Percentiles rank a stretch among this genome's conserved stretches.
Evolutionary conservation across 2,113 vertebrate species (phyloP).

Genomic region (Epinephelus moara): DNA sequence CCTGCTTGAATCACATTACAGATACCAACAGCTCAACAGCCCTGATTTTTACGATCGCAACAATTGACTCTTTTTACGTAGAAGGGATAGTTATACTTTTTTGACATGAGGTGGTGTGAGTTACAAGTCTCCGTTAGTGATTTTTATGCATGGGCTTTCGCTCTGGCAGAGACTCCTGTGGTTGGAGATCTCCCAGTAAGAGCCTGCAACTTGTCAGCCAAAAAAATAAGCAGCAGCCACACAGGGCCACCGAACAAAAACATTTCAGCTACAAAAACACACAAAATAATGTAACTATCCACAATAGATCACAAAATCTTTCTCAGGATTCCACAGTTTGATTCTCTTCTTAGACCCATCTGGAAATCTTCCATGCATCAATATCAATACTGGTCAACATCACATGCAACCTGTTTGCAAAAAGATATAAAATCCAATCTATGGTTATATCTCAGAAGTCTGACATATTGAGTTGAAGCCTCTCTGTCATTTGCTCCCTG

Average conservation of each 20-base stretch:
- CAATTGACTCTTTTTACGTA: not conserved
- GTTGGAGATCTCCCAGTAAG: conserved; percentile 14
- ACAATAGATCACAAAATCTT: not conserved
- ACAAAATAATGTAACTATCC: not conserved
- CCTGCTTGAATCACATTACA: not conserved
- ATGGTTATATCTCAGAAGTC: not conserved
- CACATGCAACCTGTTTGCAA: not conserved
- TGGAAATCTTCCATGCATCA: not conserved
- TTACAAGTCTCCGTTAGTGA: not conserved
- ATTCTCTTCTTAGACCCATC: not conserved
- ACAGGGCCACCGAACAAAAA: conserved; percentile 29
- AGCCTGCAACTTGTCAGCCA: conserved; percentile 13
- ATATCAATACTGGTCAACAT: not conserved
- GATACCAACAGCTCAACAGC: not conserved
- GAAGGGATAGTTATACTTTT: not conserved
- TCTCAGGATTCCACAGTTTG: not conserved
- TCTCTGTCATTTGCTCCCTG: conserved; percentile 5
- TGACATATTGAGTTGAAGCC: not conserved
- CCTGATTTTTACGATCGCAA: not conserved
- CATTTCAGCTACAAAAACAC: not conserved
- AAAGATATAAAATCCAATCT: not conserved
- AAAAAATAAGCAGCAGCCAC: conserved; percentile 13
- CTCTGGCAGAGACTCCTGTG: not conserved
- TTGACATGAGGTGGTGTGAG: not conserved
- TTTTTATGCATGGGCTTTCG: not conserved